Percentiles rank a stretch among this genome's conserved stretches.
Conservation (phyloP, 2,797 vertebrate genomes). For the Nasua narica region DNA sequence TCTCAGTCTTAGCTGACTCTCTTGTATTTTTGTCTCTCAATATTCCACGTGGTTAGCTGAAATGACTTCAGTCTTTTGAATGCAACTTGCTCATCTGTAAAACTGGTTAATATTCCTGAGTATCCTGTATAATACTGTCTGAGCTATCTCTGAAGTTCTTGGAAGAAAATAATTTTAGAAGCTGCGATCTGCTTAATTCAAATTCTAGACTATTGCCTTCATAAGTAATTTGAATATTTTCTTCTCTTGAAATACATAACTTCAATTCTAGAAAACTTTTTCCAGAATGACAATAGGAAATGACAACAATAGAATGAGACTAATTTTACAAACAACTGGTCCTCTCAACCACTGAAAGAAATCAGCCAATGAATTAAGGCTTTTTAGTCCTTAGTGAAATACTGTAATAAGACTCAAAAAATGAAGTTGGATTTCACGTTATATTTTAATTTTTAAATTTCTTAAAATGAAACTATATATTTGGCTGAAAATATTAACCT, state of each 20-base stretch:
- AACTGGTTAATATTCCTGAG: background rate
- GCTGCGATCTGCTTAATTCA: background rate
- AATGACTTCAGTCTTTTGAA: background rate
- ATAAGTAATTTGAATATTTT: constrained; percentile 7
- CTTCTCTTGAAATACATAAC: constrained; percentile 14
- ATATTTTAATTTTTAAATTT: constrained; percentile 43
- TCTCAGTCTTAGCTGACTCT: background rate
- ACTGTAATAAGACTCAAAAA: background rate
- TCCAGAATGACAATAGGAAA: constrained; percentile 7
- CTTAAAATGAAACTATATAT: background rate
- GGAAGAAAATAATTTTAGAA: background rate
- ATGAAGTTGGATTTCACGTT: background rate
- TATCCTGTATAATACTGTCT: background rate
- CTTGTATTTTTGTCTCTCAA: constrained; percentile 1
- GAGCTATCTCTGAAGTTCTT: background rate
- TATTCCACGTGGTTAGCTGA: background rate
- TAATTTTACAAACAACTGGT: background rate
- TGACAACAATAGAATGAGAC: background rate
- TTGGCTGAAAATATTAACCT: constrained; percentile 8
- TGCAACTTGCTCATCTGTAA: background rate
- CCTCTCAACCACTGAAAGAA: constrained; percentile 28
- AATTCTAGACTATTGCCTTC: background rate
- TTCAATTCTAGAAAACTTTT: constrained; percentile 21
- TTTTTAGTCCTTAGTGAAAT: constrained; percentile 11
- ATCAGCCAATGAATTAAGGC: background rate